Evolutionary conservation across 2,797 vertebrate species (phyloP).

Genomic region (Alouatta caraya): DNA sequence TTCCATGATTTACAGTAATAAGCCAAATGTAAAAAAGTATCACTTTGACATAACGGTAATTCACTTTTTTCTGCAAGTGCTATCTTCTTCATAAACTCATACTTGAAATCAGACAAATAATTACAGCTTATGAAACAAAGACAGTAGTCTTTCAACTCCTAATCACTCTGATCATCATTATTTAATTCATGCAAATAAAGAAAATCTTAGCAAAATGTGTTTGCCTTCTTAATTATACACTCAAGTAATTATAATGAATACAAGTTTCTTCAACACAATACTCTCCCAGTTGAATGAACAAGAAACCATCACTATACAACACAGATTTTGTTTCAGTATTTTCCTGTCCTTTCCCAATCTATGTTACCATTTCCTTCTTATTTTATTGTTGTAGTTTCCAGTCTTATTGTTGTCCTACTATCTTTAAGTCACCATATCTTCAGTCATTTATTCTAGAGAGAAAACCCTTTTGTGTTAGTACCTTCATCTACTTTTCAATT

Average conservation of each 20-base stretch:
- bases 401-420: background rate
- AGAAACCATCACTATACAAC: background rate
- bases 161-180: background rate
- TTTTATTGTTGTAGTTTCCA: background rate
- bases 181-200: constrained; percentile 31
- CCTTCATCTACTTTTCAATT: background rate
- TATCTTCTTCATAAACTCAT: background rate
- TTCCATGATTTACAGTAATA: background rate
- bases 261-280: background rate
- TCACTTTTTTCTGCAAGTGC: background rate
- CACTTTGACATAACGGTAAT: background rate
- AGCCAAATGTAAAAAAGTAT: background rate
- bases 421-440: background rate
- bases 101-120: background rate
- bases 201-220: background rate
- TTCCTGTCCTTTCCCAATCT: background rate
- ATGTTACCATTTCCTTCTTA: background rate
- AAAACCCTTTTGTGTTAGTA: background rate
- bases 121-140: background rate
- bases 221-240: constrained; percentile 9
- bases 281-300: background rate
- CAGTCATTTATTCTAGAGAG: background rate
- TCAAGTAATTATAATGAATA: background rate
- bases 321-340: background rate
- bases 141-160: background rate